Evolutionary conservation across 1,140 invertebrate species (phyloP).

Genomic region (Temnothorax nylanderi): DNA sequence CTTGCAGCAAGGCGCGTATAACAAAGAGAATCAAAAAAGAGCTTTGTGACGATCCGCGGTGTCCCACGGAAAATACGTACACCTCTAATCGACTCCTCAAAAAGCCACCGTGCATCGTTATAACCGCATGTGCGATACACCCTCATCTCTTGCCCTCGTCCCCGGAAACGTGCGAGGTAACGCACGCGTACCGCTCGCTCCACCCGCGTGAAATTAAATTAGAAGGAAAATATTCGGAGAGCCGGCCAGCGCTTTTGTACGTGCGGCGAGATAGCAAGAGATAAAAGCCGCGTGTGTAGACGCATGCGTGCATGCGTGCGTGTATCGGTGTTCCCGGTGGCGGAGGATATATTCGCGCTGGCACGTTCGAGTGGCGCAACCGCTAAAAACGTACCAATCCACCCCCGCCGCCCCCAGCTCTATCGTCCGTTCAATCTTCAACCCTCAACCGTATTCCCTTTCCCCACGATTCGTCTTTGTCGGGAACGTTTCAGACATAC

Average conservation of each 20-base stretch:
- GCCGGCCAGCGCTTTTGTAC: slow-evolving; percentile 67
- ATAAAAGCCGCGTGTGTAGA: slow-evolving; percentile 48
- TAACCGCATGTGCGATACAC: not conserved
- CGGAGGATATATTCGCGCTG: slow-evolving; percentile 67
- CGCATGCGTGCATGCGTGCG: not conserved
- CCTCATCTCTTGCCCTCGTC: slow-evolving; percentile 29
- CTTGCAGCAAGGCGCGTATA: not conserved
- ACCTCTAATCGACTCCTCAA: slow-evolving; percentile 64
- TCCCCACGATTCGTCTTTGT: slow-evolving; percentile 50
- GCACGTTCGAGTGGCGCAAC: slow-evolving; percentile 74
- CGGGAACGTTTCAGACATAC: slow-evolving; percentile 58
- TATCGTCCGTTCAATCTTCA: slow-evolving; percentile 58
- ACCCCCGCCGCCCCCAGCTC: slow-evolving; percentile 20
- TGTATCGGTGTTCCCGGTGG: slow-evolving; percentile 23
- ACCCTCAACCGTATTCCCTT: slow-evolving; percentile 44
- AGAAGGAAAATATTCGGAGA: slow-evolving; percentile 74
- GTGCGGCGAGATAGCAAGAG: slow-evolving; percentile 64
- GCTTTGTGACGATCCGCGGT: not conserved
- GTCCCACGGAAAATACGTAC: slow-evolving; percentile 4
- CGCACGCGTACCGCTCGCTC: slow-evolving; percentile 59
- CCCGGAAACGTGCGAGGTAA: slow-evolving; percentile 59
- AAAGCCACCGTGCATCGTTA: slow-evolving; percentile 63
- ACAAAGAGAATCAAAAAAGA: not conserved
- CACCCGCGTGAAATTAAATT: slow-evolving; percentile 71
- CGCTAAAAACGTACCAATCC: slow-evolving; percentile 72